phyloP scores from a whole-genome alignment of 2,113 vertebrate species.

The Rhadina sibilatrix region DNA sequence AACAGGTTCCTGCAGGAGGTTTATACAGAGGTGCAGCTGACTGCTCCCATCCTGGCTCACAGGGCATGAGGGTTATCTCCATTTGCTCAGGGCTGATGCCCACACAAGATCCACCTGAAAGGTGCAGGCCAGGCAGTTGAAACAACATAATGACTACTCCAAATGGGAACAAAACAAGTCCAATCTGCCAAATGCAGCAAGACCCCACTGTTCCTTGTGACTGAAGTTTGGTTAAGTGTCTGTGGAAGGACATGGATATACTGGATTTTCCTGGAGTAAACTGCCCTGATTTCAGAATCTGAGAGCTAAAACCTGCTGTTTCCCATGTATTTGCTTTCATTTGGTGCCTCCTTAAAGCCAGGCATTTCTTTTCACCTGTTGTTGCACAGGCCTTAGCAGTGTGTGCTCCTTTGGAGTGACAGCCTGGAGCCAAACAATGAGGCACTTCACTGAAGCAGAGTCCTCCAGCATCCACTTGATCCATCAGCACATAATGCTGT shows the following conservation, averaged over 20 bases:
- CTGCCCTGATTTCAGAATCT: neutral
- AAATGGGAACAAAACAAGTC: neutral
- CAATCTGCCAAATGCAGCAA: neutral
- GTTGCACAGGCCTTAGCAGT: neutral
- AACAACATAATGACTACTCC: neutral
- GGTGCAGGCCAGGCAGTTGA: neutral
- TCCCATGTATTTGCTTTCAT: neutral
- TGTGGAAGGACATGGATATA: neutral
- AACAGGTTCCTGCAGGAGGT: neutral
- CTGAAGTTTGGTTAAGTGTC: neutral
- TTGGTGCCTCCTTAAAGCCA: neutral
- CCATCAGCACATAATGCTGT: neutral
- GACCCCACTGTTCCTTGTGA: neutral
- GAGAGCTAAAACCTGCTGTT: neutral
- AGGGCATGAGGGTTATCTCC: neutral
- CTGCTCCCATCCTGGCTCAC: neutral
- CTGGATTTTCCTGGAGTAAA: neutral
- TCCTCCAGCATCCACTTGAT: neutral
- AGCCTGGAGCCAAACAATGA: neutral
- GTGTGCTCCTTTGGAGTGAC: neutral
- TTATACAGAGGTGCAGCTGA: neutral
- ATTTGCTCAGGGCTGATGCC: neutral
- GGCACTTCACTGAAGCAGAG: neutral
- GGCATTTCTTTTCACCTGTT: neutral
- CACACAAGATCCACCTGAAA: neutral